phyloP scores from a whole-genome alignment of 2,888 invertebrate genomes.

The Euproctis similis region DNA sequence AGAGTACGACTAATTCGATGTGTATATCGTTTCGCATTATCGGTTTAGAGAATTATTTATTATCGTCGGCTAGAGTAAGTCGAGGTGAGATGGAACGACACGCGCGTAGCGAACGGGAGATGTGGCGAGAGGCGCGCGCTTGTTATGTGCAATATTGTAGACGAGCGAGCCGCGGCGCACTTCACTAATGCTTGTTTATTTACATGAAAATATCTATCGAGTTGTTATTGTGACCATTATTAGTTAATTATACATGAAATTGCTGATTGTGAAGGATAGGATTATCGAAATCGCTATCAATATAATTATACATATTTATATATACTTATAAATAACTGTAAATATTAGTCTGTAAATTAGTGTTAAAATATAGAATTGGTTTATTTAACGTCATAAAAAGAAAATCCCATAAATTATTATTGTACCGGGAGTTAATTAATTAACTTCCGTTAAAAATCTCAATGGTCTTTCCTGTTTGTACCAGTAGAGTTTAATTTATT shows the following conservation, averaged over 20 bases:
- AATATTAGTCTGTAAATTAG: conserved; percentile 73
- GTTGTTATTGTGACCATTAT: conserved; percentile 75
- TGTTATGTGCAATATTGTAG: conserved; percentile 61
- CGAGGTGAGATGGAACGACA: conserved; percentile 23
- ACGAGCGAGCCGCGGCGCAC: conserved; percentile 45
- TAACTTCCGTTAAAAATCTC: conserved; percentile 73
- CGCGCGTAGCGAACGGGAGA: conserved; percentile 23
- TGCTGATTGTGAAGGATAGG: conserved; percentile 67
- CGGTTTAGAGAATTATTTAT: conserved; percentile 71
- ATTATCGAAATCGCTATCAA: conserved; percentile 67
- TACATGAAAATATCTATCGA: conserved; percentile 73
- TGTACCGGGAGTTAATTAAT: conserved; percentile 68
- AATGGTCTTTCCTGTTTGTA: conserved; percentile 74
- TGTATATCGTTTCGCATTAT: conserved; percentile 57
- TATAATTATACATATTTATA: conserved; percentile 76
- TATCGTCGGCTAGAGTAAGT: conserved; percentile 61
- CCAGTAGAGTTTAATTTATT: conserved; percentile 72
- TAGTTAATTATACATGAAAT: conserved; percentile 75
- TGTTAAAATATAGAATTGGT: conserved; percentile 74
- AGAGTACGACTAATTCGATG: conserved; percentile 45
- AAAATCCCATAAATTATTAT: conserved; percentile 75
- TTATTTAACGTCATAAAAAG: conserved; percentile 73
- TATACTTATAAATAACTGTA: conserved; percentile 75
- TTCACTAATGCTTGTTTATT: conserved; percentile 72
- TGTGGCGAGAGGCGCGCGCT: conserved; percentile 32